Percentiles rank a stretch among this genome's conserved stretches.
Evolutionary conservation across 2,797 vertebrate species (phyloP).

Genomic region (Neomorphus geoffroyi): DNA sequence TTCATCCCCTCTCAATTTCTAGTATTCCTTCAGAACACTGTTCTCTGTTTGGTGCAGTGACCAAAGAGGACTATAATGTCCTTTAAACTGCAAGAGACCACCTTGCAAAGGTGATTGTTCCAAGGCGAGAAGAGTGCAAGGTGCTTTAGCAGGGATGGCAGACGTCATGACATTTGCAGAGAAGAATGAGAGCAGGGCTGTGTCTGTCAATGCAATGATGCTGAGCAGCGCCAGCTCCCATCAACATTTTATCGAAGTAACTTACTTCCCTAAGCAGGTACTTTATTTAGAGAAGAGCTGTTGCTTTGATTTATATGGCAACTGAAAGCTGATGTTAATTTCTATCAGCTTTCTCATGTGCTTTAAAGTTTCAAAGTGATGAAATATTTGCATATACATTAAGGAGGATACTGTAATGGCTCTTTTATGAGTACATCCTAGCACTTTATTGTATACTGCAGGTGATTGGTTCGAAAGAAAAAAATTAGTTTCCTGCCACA

Average conservation of each 20-base stretch:
- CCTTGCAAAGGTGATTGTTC: background rate
- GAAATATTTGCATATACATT: conserved; percentile 70
- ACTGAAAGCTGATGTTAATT: conserved; percentile 51
- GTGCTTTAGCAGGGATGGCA: rapidly evolving
- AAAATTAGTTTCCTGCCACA: conserved; percentile 12
- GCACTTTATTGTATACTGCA: conserved; percentile 52
- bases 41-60: rapidly evolving
- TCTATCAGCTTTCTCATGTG: background rate
- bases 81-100: background rate
- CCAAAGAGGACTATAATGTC: background rate
- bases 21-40: background rate
- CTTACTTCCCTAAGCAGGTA: background rate
- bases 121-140: background rate
- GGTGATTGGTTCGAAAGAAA: conserved; percentile 45
- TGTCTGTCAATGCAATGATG: background rate
- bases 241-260: conserved; percentile 28
- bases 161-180: background rate
- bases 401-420: conserved; percentile 7
- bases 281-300: conserved; percentile 29
- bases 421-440: conserved; percentile 39
- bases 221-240: background rate
- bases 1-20: background rate
- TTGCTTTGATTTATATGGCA: conserved; percentile 54
- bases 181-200: background rate
- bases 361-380: conserved; percentile 43